These are phyloP conservation scores for Oryzias dopingdopingensis DNA, from an alignment of 2,797 vertebrate genomes.

Conservation along the genomic window DNA sequence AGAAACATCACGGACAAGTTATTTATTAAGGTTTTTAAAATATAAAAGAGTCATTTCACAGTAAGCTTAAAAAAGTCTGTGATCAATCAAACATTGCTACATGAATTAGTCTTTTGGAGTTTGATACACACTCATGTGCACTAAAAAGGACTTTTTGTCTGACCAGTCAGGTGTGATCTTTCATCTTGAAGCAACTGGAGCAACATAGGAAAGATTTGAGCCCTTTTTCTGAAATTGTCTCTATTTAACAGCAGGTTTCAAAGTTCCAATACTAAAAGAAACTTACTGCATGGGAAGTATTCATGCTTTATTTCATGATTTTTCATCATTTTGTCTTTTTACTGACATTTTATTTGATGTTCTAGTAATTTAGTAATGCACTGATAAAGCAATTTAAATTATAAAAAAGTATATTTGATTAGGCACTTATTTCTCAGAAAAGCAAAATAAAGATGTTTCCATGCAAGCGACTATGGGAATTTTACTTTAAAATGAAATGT, in stretches of 20 bases:
- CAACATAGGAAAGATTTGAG: conserved; percentile 30
- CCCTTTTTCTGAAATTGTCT: conserved; percentile 8
- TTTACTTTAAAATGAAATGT: too few species aligned
- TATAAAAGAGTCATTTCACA: not conserved
- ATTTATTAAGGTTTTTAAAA: not conserved
- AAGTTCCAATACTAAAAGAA: too few species aligned
- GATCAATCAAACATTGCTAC: conserved; percentile 1
- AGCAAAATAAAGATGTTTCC: too few species aligned
- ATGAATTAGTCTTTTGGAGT: not conserved
- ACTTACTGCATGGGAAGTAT: too few species aligned
- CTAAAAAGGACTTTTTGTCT: conserved; percentile 6
- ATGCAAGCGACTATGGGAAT: too few species aligned
- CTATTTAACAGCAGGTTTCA: too few species aligned
- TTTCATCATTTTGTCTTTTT: too few species aligned
- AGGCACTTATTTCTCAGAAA: too few species aligned
- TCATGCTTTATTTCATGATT: not conserved
- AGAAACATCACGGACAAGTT: conserved; percentile 2
- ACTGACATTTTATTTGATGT: too few species aligned
- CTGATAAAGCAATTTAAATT: too few species aligned
- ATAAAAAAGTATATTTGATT: too few species aligned
- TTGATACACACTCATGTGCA: not conserved
- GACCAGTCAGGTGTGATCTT: conserved; percentile 51
- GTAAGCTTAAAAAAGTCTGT: not conserved
- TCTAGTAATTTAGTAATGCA: too few species aligned
- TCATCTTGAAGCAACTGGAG: conserved; percentile 43